phyloP scores from a whole-genome alignment of 2,113 vertebrate genomes.

The Macaca nemestrina region DNA sequence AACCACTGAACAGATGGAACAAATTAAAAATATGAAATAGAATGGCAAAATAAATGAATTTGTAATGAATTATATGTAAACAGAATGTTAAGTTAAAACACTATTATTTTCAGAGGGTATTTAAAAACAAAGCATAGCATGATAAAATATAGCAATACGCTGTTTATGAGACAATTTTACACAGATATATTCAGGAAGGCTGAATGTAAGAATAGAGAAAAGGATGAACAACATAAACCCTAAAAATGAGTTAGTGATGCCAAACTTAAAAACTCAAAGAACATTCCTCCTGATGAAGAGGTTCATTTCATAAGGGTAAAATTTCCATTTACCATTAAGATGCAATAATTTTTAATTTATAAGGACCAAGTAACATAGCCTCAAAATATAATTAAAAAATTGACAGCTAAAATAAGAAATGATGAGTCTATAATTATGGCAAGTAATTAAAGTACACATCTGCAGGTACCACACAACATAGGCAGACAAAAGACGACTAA shows the following conservation, averaged over 20 bases:
- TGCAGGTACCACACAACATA: neutral
- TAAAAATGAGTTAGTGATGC: neutral
- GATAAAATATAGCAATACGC: neutral
- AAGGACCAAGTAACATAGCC: neutral
- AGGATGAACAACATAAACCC: neutral
- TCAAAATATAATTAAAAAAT: neutral
- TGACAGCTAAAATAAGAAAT: neutral
- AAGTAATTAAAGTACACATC: neutral
- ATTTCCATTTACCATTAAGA: neutral
- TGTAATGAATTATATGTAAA: constrained; percentile 14
- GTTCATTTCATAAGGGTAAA: neutral
- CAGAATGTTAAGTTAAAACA: neutral
- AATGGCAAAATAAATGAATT: neutral
- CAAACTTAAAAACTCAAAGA: neutral
- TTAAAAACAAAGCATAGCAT: neutral
- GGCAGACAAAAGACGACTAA: neutral
- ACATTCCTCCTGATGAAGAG: neutral
- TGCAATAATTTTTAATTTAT: neutral
- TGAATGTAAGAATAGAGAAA: neutral
- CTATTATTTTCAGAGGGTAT: neutral
- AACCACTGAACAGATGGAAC: neutral
- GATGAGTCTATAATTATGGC: neutral
- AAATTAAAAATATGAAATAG: constrained; percentile 11
- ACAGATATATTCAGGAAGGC: neutral
- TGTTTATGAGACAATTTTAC: neutral